Conservation (phyloP, 2,113 vertebrate species). For the Podarcis cretensis region DNA sequence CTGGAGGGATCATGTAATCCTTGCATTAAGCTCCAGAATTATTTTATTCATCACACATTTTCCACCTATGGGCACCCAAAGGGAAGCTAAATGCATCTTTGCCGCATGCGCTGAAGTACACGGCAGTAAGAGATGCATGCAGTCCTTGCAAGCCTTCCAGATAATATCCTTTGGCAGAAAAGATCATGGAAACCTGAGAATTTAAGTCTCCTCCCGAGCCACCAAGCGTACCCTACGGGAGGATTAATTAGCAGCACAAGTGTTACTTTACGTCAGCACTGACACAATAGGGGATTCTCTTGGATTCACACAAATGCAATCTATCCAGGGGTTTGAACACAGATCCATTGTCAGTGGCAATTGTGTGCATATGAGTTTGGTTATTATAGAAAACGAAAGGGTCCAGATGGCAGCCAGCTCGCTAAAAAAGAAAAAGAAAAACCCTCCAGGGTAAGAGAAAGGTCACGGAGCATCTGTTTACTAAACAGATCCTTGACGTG, state of each 20-base stretch:
- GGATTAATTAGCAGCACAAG: slow-evolving; percentile 14
- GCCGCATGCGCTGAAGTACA: neutral
- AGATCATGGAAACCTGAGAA: neutral
- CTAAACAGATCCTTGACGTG: slow-evolving; percentile 16
- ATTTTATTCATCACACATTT: neutral
- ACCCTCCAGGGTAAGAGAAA: slow-evolving; percentile 12
- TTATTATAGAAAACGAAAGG: neutral
- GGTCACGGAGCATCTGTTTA: slow-evolving; percentile 19
- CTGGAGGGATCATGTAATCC: too few species aligned
- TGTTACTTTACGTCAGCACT: neutral
- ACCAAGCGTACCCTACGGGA: neutral
- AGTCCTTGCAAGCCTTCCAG: neutral
- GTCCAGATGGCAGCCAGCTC: neutral
- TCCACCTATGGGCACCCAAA: neutral
- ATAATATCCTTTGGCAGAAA: slow-evolving; percentile 6
- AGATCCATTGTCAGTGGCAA: neutral
- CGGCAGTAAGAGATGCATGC: neutral
- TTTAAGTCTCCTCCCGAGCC: neutral
- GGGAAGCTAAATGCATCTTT: neutral
- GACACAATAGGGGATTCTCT: slow-evolving; percentile 19
- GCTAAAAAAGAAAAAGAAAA: neutral
- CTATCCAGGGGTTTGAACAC: neutral
- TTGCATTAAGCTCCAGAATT: neutral
- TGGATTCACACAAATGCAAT: neutral
- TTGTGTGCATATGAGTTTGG: neutral